A percentile compares a stretch with the other conserved stretches of the same genome.
phyloP scores from a whole-genome alignment of 35 echinoderm and acorn worm genomes.

The Apostichopus californicus region DNA sequence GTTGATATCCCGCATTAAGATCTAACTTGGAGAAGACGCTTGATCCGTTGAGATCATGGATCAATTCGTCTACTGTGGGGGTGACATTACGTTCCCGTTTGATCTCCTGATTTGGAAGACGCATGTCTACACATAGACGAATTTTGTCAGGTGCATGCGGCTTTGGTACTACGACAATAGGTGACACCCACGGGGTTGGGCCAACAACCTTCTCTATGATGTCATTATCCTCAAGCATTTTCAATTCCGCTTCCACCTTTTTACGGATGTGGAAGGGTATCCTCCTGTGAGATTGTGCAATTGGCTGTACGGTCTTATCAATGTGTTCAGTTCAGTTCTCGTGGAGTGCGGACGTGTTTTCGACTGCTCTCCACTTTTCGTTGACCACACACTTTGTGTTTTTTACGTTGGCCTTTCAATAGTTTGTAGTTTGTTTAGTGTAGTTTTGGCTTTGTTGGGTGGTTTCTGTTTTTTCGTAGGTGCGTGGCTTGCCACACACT shows the following conservation, averaged over 20 bases:
- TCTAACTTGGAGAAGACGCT: constrained; percentile 72
- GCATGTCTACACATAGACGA: constrained; percentile 58
- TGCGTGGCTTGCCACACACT: too few relatives aligned
- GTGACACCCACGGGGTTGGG: constrained; percentile 62
- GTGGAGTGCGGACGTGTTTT: too few relatives aligned
- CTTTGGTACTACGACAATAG: constrained; percentile 54
- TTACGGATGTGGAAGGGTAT: constrained; percentile 73
- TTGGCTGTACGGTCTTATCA: neutral
- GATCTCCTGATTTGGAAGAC: constrained; percentile 45
- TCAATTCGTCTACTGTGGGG: constrained; percentile 74
- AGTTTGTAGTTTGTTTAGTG: neutral
- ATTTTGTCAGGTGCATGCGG: constrained; percentile 40
- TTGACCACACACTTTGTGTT: neutral
- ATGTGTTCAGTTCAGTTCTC: too few relatives aligned
- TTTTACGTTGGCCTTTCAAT: neutral
- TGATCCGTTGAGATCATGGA: constrained; percentile 63
- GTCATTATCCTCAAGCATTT: constrained; percentile 46
- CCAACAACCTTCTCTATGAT: constrained; percentile 66
- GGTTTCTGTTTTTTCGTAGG: too few relatives aligned
- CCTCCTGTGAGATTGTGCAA: neutral
- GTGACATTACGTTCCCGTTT: constrained; percentile 22
- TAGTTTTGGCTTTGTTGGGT: too few relatives aligned
- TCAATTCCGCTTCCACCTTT: constrained; percentile 59
- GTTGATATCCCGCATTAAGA: constrained; percentile 74
- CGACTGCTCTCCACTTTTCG: too few relatives aligned